Percentiles rank a stretch among this genome's conserved stretches.
Conservation (phyloP, 2,113 vertebrate species). For the Hyperopisus bebe region DNA sequence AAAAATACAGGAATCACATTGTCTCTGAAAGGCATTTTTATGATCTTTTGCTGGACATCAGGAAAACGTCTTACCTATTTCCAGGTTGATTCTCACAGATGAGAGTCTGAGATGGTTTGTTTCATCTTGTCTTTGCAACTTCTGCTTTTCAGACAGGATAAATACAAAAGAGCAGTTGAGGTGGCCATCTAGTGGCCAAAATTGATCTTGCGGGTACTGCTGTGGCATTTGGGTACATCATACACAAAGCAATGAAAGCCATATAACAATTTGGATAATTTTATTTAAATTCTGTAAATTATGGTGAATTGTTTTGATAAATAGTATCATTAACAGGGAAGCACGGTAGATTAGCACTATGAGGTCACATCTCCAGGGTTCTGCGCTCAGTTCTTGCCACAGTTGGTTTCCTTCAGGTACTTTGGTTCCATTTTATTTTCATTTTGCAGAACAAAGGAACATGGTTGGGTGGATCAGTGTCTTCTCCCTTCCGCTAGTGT, state of each 20-base stretch:
- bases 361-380: background rate
- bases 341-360: background rate
- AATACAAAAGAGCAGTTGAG: background rate
- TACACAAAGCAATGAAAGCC: background rate
- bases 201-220: background rate
- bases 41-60: background rate
- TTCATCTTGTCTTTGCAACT: background rate
- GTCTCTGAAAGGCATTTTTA: background rate
- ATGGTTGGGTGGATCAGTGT: background rate
- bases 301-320: background rate
- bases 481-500: background rate
- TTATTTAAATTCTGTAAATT: background rate
- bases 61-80: background rate
- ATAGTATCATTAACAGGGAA: background rate
- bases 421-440: background rate
- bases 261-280: background rate
- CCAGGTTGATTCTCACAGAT: background rate
- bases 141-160: background rate
- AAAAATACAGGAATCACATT: background rate
- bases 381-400: background rate
- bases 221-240: background rate
- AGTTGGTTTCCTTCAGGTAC: background rate
- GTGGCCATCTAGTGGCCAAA: background rate
- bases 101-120: background rate
- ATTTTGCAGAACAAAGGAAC: background rate